A percentile compares a stretch with the other conserved stretches of the same genome.
Conservation (phyloP, 2,888 invertebrate species). For the Apamea anceps region DNA sequence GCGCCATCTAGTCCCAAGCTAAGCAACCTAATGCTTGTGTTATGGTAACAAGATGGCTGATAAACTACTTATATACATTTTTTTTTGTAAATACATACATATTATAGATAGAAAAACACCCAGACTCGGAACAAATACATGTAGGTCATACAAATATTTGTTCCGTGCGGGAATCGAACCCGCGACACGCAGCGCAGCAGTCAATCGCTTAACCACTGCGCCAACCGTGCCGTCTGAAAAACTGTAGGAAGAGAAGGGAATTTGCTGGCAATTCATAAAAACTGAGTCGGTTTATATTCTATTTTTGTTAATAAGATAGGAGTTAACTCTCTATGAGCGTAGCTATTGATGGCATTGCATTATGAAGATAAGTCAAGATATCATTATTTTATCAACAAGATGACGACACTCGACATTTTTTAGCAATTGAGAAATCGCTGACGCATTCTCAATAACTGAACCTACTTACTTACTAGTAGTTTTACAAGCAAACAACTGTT, state of each 20-base stretch:
- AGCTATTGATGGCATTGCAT: conserved; percentile 36
- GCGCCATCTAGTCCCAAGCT: too few species aligned
- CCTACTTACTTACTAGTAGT: not conserved
- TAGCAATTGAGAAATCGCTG: conserved; percentile 30
- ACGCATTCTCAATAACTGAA: not conserved
- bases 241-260: not conserved
- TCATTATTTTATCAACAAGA: conserved; percentile 30
- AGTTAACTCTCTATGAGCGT: conserved; percentile 1
- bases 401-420: conserved; percentile 42
- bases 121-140: too few species aligned
- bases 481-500: not conserved
- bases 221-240: too few species aligned
- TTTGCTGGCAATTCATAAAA: not conserved
- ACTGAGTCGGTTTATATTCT: not conserved
- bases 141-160: too few species aligned
- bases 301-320: conserved; percentile 11
- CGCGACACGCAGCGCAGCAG: too few species aligned
- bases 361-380: conserved; percentile 50
- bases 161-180: too few species aligned
- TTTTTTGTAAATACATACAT: too few species aligned
- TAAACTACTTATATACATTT: too few species aligned
- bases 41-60: too few species aligned
- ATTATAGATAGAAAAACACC: too few species aligned
- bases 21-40: too few species aligned
- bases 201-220: too few species aligned